Conservation (phyloP, 2,113 vertebrate genomes). For the Narcine bancroftii region DNA sequence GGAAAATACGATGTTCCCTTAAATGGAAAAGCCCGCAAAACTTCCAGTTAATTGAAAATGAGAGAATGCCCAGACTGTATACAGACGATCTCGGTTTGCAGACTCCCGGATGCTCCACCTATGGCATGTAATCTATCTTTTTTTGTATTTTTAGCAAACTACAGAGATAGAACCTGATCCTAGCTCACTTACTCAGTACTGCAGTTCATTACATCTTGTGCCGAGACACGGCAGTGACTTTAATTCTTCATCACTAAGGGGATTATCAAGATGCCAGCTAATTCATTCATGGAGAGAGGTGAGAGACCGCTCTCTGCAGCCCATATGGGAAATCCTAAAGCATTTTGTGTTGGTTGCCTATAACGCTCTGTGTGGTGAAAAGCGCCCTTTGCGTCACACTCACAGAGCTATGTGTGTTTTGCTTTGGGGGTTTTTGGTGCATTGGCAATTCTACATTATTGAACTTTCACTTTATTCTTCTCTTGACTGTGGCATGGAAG, state of each 20-base stretch:
- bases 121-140: slow-evolving; percentile 16
- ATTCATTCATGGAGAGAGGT: slow-evolving; percentile 33
- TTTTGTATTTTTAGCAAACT: slow-evolving; percentile 35
- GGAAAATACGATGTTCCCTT: neutral
- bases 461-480: slow-evolving; percentile 8
- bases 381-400: neutral
- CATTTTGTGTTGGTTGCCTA: slow-evolving; percentile 4
- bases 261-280: slow-evolving; percentile 31
- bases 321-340: neutral
- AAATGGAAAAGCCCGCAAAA: neutral
- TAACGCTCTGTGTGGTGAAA: neutral
- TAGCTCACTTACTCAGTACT: slow-evolving; percentile 32
- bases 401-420: neutral
- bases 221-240: slow-evolving; percentile 26
- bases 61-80: neutral
- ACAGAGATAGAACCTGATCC: slow-evolving; percentile 28
- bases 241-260: slow-evolving; percentile 36
- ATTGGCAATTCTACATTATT: neutral
- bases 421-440: neutral
- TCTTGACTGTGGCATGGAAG: slow-evolving; percentile 1
- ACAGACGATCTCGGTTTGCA: neutral
- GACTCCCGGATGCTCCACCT: neutral
- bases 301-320: slow-evolving; percentile 13
- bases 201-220: slow-evolving; percentile 25
- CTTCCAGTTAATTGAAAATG: neutral